A percentile compares a stretch with the other conserved stretches of the same genome.
phyloP scores from a whole-genome alignment of 1,140 invertebrate genomes.

The Hycleus cichorii region DNA sequence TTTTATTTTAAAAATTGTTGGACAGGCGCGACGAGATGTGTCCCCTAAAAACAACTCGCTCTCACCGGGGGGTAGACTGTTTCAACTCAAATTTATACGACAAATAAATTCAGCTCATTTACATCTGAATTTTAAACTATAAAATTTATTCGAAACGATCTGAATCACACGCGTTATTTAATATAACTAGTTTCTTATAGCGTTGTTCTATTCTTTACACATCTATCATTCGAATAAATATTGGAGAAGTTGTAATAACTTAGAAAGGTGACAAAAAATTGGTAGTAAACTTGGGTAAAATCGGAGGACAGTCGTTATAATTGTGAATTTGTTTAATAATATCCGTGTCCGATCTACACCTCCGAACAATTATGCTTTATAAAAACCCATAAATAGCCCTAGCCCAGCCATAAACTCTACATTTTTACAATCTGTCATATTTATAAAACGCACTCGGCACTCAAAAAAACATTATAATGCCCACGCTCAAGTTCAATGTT shows the following conservation, averaged over 20 bases:
- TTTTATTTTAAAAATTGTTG: no score
- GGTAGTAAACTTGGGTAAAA: no score
- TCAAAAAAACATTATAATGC: constrained; percentile 14
- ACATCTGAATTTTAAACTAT: constrained; percentile 16
- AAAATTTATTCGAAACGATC: constrained; percentile 13
- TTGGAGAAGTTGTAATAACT: background rate
- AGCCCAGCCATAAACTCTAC: constrained; percentile 6
- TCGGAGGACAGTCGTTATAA: background rate
- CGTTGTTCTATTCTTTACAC: background rate
- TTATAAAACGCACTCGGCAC: constrained; percentile 13
- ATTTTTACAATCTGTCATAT: constrained; percentile 16
- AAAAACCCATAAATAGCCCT: constrained; percentile 13
- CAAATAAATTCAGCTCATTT: constrained; percentile 19
- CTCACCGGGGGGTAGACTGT: constrained; percentile 8
- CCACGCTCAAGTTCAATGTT: constrained; percentile 11
- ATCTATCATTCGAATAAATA: constrained; percentile 4
- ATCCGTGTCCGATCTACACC: constrained; percentile 8
- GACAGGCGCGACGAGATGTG: no score
- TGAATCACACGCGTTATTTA: constrained; percentile 7
- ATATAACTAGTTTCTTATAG: background rate
- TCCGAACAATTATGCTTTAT: constrained; percentile 9
- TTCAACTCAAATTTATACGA: constrained; percentile 18
- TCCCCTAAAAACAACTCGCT: constrained; percentile 3
- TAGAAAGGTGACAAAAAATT: background rate
- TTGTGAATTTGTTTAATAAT: constrained; percentile 2